A percentile compares a stretch with the other conserved stretches of the same genome.
Evolutionary conservation across 2,113 vertebrate species (phyloP).

Genomic region (Marmota monax): DNA sequence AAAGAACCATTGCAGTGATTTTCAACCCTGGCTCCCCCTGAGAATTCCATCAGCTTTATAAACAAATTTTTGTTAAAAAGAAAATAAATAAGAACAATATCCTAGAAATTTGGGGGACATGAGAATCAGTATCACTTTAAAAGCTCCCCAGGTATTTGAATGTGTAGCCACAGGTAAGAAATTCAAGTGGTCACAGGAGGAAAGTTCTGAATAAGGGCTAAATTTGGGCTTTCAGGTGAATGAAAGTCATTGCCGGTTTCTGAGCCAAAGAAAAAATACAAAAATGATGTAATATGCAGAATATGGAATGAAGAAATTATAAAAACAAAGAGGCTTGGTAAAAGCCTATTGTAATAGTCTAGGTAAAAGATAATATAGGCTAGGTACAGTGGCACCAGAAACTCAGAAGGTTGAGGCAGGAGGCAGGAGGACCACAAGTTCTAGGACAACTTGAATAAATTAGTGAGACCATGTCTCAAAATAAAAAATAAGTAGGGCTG

Average conservation of each 20-base stretch:
- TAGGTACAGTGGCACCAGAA: too few relatives aligned
- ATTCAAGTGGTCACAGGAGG: neutral
- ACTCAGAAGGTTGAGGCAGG: too few relatives aligned
- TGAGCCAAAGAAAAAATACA: neutral
- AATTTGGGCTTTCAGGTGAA: neutral
- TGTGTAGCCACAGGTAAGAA: neutral
- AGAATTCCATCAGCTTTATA: conserved; percentile 53
- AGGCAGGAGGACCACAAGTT: too few relatives aligned
- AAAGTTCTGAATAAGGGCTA: conserved; percentile 33
- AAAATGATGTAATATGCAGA: neutral
- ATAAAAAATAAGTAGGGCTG: too few relatives aligned
- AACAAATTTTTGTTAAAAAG: neutral
- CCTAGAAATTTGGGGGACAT: neutral
- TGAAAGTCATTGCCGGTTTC: neutral
- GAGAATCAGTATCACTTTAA: neutral
- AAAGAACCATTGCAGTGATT: neutral
- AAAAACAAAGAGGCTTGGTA: neutral
- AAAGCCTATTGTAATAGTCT: neutral
- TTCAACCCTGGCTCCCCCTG: neutral
- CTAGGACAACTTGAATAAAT: too few relatives aligned
- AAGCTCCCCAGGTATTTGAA: neutral
- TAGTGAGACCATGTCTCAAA: too few relatives aligned
- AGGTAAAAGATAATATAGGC: neutral
- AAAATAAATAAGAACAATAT: neutral
- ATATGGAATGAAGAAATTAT: neutral